Conservation (phyloP, 2,888 invertebrate species). For the Amiota minor region DNA sequence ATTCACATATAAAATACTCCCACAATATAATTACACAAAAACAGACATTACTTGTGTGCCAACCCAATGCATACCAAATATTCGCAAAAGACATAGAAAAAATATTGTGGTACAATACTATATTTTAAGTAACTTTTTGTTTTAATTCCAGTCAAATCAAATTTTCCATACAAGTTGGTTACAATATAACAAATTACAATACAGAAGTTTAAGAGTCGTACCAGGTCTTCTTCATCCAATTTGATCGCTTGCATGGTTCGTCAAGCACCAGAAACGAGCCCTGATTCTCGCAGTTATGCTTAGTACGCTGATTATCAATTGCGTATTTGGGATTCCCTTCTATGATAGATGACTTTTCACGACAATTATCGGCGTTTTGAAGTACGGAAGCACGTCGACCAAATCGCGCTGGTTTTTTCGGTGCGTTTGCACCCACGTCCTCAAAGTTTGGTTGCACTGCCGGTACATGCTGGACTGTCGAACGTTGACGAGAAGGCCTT, state of each 20-base stretch:
- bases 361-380: constrained; percentile 62
- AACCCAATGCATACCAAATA: no score
- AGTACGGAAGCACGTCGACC: constrained; percentile 69
- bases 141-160: not conserved
- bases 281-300: constrained; percentile 55
- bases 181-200: not conserved
- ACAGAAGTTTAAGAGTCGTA: constrained; percentile 63
- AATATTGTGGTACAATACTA: no score
- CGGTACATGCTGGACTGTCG: constrained; percentile 48
- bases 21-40: no score
- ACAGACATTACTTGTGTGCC: no score
- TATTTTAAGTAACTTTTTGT: no score
- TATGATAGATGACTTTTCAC: constrained; percentile 66
- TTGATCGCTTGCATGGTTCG: constrained; percentile 69
- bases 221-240: constrained; percentile 73
- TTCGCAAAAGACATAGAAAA: no score
- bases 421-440: constrained; percentile 52
- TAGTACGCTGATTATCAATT: constrained; percentile 51
- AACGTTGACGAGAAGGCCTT: constrained; percentile 54
- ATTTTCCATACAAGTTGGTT: not conserved
- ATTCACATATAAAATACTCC: no score
- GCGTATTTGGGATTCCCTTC: constrained; percentile 71
- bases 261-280: constrained; percentile 71
- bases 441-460: constrained; percentile 53
- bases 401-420: constrained; percentile 64